Evolutionary conservation across 2,113 vertebrate species (phyloP).

Genomic region (Albula glossodonta): DNA sequence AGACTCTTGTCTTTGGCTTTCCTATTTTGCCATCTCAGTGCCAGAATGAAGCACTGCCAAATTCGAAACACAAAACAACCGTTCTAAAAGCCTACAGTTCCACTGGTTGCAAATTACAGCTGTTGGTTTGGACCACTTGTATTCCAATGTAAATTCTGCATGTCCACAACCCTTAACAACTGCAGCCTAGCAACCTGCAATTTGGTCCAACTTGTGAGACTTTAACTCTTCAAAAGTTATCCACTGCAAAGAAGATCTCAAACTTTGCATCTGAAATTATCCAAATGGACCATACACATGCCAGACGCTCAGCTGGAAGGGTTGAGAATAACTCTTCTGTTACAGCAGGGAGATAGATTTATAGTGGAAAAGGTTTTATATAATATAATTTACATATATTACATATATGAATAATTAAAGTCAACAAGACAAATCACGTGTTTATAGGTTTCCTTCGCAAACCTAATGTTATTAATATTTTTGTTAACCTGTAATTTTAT

Average conservation of each 20-base stretch:
- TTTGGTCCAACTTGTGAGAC: not conserved
- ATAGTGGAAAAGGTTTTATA: too few relatives aligned
- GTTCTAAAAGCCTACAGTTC: not conserved
- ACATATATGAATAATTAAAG: too few relatives aligned
- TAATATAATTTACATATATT: too few relatives aligned
- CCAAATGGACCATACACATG: not conserved
- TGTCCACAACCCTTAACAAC: not conserved
- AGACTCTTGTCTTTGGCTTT: not conserved
- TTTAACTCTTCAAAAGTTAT: not conserved
- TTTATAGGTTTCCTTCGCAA: too few relatives aligned
- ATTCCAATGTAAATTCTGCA: constrained; percentile 3
- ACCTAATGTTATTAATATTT: too few relatives aligned
- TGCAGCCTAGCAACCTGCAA: not conserved
- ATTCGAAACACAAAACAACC: not conserved
- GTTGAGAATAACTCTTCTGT: not conserved
- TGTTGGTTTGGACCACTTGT: not conserved
- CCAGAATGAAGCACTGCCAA: not conserved
- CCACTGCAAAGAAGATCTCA: not conserved
- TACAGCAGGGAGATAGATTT: not conserved
- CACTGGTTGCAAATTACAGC: not conserved
- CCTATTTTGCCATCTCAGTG: not conserved
- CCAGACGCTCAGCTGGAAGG: not conserved
- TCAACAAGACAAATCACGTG: too few relatives aligned
- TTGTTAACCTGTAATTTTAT: too few relatives aligned
- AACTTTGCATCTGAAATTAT: not conserved